Evolutionary conservation across 64 coral and sea anemone genomes (phyloP), one percentile per base, ranked within the genome.

Genomic region (Stylophora pistillata): DNA sequence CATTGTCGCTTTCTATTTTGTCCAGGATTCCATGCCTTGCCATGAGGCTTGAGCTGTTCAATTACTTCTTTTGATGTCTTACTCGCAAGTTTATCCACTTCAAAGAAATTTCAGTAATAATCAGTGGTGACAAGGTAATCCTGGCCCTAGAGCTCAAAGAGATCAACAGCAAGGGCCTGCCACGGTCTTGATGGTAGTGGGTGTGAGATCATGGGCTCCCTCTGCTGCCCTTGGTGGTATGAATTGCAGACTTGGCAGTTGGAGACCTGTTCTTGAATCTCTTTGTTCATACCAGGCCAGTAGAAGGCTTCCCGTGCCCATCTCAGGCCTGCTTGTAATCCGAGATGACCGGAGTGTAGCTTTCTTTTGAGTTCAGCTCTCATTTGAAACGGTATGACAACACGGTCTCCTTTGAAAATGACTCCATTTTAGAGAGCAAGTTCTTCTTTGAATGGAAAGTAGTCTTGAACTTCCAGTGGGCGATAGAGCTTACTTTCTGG

Each of bases 371-470:
- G 37, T 6, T 41, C 37, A 41, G 26, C 31, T 93, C 85, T 55
- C 78, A 30, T 69, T 81, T 93, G 41, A 15, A 27, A 27, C 15
- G 90, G 82, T 30, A 91, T 77, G 34, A 91, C 82, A 23, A 86
- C 82, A 85, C 69, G 86, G 28, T 83, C 78, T 30, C 89, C 89
- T 61, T 90, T 90, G 69, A 90, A 90, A 2, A 90, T 58, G 10
- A 83, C 78, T 55, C 89, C 77, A 20, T 83, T 90, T 33, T 90
- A 53, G 1, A 81, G 31, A 30, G 56, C 57, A 1, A 90, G 58
- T 15, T 90, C 89, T 57, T 90, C 77, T 63, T 79, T 71, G 62
- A 90, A 82, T 3, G 58, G 18, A 26, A 72, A 72, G 69, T 72
- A 72, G 15, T 72, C 69, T 72, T 72, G 69, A 72, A 20, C 69